Percentiles rank a stretch among this genome's conserved stretches.
These are phyloP conservation scores for Coenobita brevimanus DNA, from an alignment of 1,140 invertebrate species.

Conservation along the genomic window DNA sequence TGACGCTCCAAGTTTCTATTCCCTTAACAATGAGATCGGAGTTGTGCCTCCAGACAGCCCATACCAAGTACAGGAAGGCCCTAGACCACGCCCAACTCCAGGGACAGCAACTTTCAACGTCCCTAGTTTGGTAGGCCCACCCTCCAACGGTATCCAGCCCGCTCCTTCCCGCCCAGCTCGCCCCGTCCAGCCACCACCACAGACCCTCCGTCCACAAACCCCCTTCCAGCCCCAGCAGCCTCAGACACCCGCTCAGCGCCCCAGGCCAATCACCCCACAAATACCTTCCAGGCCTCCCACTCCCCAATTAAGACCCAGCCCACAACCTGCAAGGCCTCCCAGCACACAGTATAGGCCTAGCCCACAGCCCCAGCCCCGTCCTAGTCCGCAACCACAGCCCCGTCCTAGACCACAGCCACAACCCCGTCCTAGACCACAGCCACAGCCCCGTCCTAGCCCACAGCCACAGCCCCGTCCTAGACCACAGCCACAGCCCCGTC, in stretches of 20 bases:
- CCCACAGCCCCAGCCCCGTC: conserved; percentile 10
- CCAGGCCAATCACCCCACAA: background rate
- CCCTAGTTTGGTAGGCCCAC: background rate
- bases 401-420: background rate
- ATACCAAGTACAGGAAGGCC: background rate
- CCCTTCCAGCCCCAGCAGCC: background rate
- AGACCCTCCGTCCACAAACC: background rate
- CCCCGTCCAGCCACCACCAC: background rate
- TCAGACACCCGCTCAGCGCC: background rate
- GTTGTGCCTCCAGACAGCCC: conserved; percentile 51
- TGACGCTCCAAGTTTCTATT: conserved; percentile 76
- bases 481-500: background rate
- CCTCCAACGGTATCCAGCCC: background rate
- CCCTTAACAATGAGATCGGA: conserved; percentile 70
- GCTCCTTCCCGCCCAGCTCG: background rate
- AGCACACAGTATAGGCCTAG: background rate
- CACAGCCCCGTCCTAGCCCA: background rate
- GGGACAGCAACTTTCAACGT: background rate
- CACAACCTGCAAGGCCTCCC: too few relatives aligned
- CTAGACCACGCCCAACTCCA: background rate
- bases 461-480: conserved; percentile 27
- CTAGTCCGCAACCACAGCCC: background rate
- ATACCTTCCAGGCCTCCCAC: too few relatives aligned
- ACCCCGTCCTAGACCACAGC: conserved; percentile 2
- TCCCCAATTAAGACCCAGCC: too few relatives aligned